These are phyloP conservation scores for Lepetodrilus schrolli DNA, from an alignment of 2,888 invertebrate genomes.

Conservation along the genomic window DNA sequence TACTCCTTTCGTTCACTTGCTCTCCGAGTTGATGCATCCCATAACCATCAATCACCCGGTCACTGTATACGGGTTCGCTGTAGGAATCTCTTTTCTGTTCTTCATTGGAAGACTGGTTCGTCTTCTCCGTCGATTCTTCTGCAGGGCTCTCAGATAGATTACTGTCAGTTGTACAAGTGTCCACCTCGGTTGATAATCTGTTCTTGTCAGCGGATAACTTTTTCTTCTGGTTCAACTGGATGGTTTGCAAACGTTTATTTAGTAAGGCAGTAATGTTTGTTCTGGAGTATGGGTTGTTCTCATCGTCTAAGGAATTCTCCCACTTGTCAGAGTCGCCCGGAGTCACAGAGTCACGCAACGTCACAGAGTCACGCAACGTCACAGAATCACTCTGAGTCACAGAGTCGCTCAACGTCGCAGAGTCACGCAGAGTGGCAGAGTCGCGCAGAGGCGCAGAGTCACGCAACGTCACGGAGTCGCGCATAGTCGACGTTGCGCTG, in stretches of 20 bases:
- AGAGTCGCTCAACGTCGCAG: neutral
- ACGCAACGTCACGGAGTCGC: neutral
- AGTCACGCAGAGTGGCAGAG: too few relatives aligned
- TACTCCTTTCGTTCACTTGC: neutral
- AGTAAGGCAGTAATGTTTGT: constrained; percentile 18
- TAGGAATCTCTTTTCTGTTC: constrained; percentile 24
- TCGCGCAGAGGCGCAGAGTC: neutral
- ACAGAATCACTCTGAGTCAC: neutral
- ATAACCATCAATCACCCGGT: constrained; percentile 23
- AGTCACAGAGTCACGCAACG: neutral
- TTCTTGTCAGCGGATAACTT: neutral
- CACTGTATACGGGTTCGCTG: neutral
- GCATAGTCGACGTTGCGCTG: neutral
- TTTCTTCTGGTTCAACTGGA: constrained; percentile 11
- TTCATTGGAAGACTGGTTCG: neutral
- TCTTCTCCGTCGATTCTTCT: neutral
- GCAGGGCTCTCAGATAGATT: neutral
- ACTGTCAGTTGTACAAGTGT: constrained; percentile 7
- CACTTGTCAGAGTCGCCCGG: neutral
- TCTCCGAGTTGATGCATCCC: neutral
- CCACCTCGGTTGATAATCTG: neutral
- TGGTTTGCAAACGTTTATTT: constrained; percentile 3
- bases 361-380: neutral
- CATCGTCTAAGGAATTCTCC: neutral
- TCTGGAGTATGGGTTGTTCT: neutral